Conservation (phyloP, 2,797 vertebrate species). For the Chaetodon trifasciatus region DNA sequence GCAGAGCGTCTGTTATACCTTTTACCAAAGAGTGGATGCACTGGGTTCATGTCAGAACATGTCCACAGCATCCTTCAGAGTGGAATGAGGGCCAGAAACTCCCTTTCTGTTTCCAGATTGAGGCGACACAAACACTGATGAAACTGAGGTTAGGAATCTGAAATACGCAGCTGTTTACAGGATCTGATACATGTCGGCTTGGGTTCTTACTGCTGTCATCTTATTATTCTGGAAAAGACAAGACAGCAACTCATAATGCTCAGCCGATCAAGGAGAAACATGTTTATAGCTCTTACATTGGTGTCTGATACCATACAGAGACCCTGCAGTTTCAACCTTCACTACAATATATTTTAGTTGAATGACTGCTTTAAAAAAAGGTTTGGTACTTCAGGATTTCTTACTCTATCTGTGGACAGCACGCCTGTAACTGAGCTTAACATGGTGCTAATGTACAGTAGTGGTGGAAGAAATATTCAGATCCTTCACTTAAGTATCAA, state of each 20-base stretch:
- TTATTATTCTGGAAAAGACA: not conserved
- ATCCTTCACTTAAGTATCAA: no score
- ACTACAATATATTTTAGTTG: not conserved
- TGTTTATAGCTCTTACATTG: not conserved
- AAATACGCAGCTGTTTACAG: slow-evolving; percentile 34
- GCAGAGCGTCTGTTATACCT: slow-evolving; percentile 59
- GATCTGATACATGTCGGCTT: not conserved
- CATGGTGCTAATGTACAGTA: not conserved
- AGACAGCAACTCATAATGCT: not conserved
- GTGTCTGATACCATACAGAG: not conserved
- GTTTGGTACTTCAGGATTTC: not conserved
- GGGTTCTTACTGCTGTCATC: not conserved
- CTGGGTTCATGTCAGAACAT: slow-evolving; percentile 84
- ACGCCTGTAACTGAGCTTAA: not conserved
- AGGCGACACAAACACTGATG: slow-evolving; percentile 27
- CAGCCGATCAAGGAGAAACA: not conserved
- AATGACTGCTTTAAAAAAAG: not conserved
- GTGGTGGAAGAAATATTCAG: no score
- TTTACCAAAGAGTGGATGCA: slow-evolving; percentile 23
- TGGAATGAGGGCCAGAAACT: slow-evolving; percentile 18
- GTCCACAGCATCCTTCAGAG: slow-evolving; percentile 72
- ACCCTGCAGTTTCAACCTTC: not conserved
- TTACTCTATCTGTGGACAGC: not conserved
- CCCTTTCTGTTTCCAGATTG: slow-evolving; percentile 28
- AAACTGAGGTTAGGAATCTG: slow-evolving; percentile 44